phyloP scores from a whole-genome alignment of 2,888 invertebrate genomes.

The Microctonus hyperodae region DNA sequence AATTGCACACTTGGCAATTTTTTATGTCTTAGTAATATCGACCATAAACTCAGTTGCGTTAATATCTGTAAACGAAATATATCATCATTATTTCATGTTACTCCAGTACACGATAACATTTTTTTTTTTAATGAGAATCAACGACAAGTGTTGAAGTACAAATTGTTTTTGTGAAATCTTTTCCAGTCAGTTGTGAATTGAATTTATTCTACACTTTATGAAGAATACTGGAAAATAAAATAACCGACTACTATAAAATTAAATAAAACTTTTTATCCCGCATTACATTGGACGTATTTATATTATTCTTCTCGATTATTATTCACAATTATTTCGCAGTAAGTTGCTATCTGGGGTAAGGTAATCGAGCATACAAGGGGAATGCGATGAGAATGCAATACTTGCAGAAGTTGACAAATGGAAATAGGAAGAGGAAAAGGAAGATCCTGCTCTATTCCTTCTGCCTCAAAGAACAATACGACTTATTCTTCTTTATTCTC shows the following conservation, averaged over 20 bases:
- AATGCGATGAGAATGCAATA: constrained; percentile 17
- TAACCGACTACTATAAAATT: not conserved
- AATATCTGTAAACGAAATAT: not conserved
- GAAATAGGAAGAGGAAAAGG: constrained; percentile 29
- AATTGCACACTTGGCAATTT: constrained; percentile 31
- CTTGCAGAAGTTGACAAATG: constrained; percentile 28
- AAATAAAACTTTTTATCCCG: not conserved
- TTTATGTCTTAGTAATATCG: constrained; percentile 1
- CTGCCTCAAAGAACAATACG: constrained; percentile 24
- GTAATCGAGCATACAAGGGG: constrained; percentile 28
- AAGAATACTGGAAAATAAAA: constrained; percentile 13
- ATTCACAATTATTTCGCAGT: constrained; percentile 20
- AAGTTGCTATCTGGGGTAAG: constrained; percentile 23
- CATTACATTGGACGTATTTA: not conserved
- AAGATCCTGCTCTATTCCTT: constrained; percentile 30
- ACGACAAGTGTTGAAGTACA: not conserved
- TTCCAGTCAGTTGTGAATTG: constrained; percentile 17
- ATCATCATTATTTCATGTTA: not conserved
- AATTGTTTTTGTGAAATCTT: constrained; percentile 17
- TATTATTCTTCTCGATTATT: constrained; percentile 3
- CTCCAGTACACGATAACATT: not conserved
- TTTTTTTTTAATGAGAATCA: constrained; percentile 1
- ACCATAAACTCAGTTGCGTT: not conserved
- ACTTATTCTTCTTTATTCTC: constrained; percentile 16
- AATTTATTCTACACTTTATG: too few species aligned